These are phyloP conservation scores for Salvelinus fontinalis DNA, from an alignment of 2,113 vertebrate species.

Conservation along the genomic window DNA sequence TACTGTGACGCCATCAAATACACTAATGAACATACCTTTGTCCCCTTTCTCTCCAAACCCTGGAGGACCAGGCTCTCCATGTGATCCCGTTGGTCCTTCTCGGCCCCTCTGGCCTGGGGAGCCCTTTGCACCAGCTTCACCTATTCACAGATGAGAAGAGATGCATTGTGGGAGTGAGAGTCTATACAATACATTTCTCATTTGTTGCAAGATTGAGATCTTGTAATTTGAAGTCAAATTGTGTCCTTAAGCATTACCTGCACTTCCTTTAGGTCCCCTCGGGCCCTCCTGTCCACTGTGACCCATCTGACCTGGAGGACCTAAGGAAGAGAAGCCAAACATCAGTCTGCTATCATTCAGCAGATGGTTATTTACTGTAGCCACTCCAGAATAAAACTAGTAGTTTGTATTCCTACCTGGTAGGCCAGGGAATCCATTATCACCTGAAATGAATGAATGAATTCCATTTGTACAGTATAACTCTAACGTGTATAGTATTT, in stretches of 20 bases:
- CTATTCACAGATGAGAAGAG: slow-evolving; percentile 56
- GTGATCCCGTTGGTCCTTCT: slow-evolving; percentile 83
- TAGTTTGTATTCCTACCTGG: slow-evolving; percentile 63
- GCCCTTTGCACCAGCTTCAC: slow-evolving; percentile 86
- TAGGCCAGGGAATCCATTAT: slow-evolving; percentile 66
- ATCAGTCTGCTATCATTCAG: neutral
- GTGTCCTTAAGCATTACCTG: slow-evolving; percentile 69
- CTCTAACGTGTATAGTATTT: neutral
- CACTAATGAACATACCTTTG: slow-evolving; percentile 75
- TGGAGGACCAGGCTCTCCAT: slow-evolving; percentile 82
- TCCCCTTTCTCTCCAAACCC: slow-evolving; percentile 91
- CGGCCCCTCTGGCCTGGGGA: slow-evolving; percentile 84
- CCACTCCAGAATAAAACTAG: too few species aligned
- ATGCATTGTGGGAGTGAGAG: neutral
- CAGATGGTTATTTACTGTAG: too few species aligned
- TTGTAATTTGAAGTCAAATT: neutral
- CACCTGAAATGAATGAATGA: slow-evolving; percentile 60
- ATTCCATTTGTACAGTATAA: neutral
- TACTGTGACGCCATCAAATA: too few species aligned
- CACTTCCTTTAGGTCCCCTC: slow-evolving; percentile 86
- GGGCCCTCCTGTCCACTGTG: slow-evolving; percentile 84
- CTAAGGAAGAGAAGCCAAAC: slow-evolving; percentile 42
- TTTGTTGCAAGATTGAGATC: neutral
- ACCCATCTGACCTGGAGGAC: slow-evolving; percentile 80
- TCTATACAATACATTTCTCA: neutral